A percentile compares a stretch with the other conserved stretches of the same genome.
Conservation (phyloP, 2,113 vertebrate genomes). For the Pluvialis apricaria region DNA sequence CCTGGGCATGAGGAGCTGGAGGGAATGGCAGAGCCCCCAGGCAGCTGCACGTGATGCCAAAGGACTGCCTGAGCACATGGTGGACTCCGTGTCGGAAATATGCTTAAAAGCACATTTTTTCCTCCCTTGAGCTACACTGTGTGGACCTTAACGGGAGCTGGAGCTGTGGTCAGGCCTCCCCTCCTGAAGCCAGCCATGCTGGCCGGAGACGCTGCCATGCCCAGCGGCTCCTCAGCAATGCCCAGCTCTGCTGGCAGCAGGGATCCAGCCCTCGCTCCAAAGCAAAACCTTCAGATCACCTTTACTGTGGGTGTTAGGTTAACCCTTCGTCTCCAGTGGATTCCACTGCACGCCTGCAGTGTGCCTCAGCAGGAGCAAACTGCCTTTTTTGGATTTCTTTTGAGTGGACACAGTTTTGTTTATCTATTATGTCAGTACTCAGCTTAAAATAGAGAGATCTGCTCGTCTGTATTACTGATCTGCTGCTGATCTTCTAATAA, state of each 20-base stretch:
- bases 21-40: neutral
- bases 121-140: neutral
- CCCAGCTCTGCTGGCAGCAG: neutral
- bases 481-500: neutral
- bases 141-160: neutral
- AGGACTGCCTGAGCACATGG: neutral
- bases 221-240: neutral
- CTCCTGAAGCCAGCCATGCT: neutral
- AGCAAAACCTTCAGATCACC: neutral
- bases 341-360: neutral
- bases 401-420: neutral
- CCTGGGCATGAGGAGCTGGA: neutral
- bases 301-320: accelerated
- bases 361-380: neutral
- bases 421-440: neutral
- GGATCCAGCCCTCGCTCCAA: neutral
- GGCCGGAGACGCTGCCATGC: neutral
- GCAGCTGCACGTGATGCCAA: neutral
- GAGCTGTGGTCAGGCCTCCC: neutral
- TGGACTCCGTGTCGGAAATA: neutral
- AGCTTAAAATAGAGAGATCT: neutral
- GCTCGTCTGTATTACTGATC: neutral
- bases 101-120: neutral
- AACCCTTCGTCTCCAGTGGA: neutral
- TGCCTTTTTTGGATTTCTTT: neutral